Percentiles rank a stretch among this genome's conserved stretches.
Evolutionary conservation across 2,888 invertebrate genomes (phyloP).

Genomic region (Tenthredo distinguenda): DNA sequence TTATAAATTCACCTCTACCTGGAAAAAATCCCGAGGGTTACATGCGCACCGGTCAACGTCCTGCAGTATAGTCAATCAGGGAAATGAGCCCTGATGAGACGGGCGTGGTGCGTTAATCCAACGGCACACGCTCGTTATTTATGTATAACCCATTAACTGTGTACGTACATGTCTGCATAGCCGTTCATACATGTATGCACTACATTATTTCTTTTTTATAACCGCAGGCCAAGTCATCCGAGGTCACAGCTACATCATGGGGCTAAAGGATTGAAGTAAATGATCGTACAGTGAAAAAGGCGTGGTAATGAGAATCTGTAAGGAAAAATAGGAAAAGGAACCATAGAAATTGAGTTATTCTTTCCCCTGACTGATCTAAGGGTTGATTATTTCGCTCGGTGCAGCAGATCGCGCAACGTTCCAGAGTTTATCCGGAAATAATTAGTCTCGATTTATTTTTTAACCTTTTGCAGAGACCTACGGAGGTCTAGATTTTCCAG

Average conservation of each 20-base stretch:
- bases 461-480: not conserved
- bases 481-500: constrained; percentile 3
- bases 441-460: not conserved
- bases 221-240: not conserved
- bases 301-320: not conserved
- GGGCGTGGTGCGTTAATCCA: constrained; percentile 29
- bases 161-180: not conserved
- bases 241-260: not conserved
- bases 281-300: not conserved
- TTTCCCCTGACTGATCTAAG: constrained; percentile 15
- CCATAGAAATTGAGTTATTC: not conserved
- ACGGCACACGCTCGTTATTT: constrained; percentile 8
- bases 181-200: not conserved
- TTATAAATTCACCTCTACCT: not conserved
- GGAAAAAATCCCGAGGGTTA: not conserved
- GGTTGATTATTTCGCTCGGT: not conserved
- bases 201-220: not conserved
- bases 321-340: not conserved
- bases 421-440: not conserved
- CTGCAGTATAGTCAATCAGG: constrained; percentile 21
- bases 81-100: constrained; percentile 39
- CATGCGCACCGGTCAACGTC: not conserved
- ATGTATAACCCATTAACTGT: constrained; percentile 1
- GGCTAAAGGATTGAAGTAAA: not conserved
- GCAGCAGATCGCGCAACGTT: not conserved